phyloP scores from a whole-genome alignment of 1,140 invertebrate genomes.

The Eupristina koningsbergeri region DNA sequence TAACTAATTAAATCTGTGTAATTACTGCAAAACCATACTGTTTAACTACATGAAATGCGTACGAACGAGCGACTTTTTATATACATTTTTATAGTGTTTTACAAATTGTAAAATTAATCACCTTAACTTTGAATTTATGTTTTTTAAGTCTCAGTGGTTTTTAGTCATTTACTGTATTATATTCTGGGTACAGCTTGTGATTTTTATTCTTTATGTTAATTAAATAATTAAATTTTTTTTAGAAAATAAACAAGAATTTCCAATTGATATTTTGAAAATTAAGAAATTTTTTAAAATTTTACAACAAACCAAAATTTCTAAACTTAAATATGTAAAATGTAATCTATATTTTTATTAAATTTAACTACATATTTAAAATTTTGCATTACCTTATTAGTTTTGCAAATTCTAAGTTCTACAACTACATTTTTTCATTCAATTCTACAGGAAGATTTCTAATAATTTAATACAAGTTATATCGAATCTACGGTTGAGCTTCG shows the following conservation, averaged over 20 bases:
- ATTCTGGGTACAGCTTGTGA: conserved; percentile 49
- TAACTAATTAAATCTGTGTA: conserved; percentile 53
- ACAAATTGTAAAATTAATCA: conserved; percentile 44
- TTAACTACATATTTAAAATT: conserved; percentile 31
- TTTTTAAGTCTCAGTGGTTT: conserved; percentile 51
- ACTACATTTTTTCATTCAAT: conserved; percentile 24
- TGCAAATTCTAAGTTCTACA: conserved; percentile 48
- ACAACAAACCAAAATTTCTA: too few species aligned
- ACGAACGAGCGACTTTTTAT: conserved; percentile 58
- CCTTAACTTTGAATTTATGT: conserved; percentile 53
- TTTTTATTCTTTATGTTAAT: conserved; percentile 45
- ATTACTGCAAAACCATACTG: conserved; percentile 56
- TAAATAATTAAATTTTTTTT: conserved; percentile 19
- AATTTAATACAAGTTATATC: conserved; percentile 44
- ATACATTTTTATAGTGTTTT: conserved; percentile 54
- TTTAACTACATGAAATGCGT: conserved; percentile 56
- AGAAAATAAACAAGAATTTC: conserved; percentile 26
- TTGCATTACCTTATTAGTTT: conserved; percentile 25
- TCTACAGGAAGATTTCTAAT: conserved; percentile 28
- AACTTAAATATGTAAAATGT: too few species aligned
- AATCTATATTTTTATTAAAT: conserved; percentile 22
- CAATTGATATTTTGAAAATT: conserved; percentile 19
- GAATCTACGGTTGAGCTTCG: conserved; percentile 34
- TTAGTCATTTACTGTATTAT: conserved; percentile 43
- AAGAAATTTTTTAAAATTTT: conserved; percentile 26